Percentiles rank a stretch among this genome's conserved stretches.
phyloP scores from a whole-genome alignment of 2,888 invertebrate genomes.

The Amblyjoppa fuscipennis region DNA sequence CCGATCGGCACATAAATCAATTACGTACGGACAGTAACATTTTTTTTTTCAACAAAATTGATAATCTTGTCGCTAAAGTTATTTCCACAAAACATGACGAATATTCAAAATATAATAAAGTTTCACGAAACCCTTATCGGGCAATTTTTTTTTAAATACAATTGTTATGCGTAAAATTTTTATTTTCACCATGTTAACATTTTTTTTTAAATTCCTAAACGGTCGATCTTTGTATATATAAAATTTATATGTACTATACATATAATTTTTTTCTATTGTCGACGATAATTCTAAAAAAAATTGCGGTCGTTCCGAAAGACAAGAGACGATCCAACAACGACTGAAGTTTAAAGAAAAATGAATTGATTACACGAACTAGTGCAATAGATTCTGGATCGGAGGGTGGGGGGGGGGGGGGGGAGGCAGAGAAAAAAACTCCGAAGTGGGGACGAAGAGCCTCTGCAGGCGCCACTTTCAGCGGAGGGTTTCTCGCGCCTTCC shows the following conservation, averaged over 20 bases:
- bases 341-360: background rate
- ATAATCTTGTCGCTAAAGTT: too few relatives aligned
- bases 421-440: background rate
- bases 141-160: too few relatives aligned
- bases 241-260: background rate
- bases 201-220: too few relatives aligned
- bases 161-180: background rate
- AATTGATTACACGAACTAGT: conserved; percentile 5
- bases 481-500: conserved; percentile 60
- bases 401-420: background rate
- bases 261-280: background rate
- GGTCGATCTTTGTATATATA: too few relatives aligned
- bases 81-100: too few relatives aligned
- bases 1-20: too few relatives aligned
- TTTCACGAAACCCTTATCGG: too few relatives aligned
- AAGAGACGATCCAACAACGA: background rate
- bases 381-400: conserved; percentile 14
- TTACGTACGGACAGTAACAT: too few relatives aligned
- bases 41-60: too few relatives aligned
- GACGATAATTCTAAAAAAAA: background rate
- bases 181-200: background rate
- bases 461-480: conserved; percentile 37
- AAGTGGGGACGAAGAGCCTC: background rate
- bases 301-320: background rate
- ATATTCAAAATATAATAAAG: too few relatives aligned